Evolutionary conservation across 2,888 invertebrate genomes (phyloP).

Genomic region (Netelia virgata): DNA sequence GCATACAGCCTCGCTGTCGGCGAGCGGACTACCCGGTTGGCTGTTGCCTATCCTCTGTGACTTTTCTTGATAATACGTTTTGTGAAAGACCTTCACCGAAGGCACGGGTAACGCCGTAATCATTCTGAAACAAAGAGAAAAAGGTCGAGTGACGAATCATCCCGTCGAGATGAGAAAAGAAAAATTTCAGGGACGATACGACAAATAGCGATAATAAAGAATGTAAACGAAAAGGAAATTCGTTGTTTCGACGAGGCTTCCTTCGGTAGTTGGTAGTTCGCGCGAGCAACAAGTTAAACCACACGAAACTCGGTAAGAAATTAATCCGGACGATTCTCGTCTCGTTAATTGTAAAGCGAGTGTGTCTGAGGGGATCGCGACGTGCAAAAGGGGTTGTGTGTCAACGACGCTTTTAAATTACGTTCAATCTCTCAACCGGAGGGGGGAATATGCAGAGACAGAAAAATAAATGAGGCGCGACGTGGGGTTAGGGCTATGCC

Average conservation of each 20-base stretch:
- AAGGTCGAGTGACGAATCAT: background rate
- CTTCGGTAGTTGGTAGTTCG: background rate
- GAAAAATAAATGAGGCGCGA: constrained; percentile 53
- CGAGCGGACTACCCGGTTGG: constrained; percentile 82
- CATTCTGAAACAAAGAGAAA: constrained; percentile 76
- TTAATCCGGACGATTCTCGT: background rate
- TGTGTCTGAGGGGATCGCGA: background rate
- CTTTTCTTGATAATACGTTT: constrained; percentile 83
- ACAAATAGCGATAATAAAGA: background rate
- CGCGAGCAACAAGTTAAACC: constrained; percentile 32
- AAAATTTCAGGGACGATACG: background rate
- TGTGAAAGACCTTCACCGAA: constrained; percentile 83
- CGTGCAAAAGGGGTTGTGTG: background rate
- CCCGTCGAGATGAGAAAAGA: background rate
- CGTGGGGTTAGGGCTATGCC: background rate
- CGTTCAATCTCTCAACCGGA: constrained; percentile 20
- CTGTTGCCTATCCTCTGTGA: constrained; percentile 80
- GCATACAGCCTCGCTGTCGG: constrained; percentile 81
- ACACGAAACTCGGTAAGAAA: background rate
- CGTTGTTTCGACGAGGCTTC: background rate
- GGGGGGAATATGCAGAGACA: background rate
- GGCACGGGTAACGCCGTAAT: constrained; percentile 83
- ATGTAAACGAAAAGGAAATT: background rate
- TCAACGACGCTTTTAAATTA: constrained; percentile 38
- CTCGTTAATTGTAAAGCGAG: background rate